These are phyloP conservation scores for Rhingia campestris DNA, from an alignment of 2,888 invertebrate species.

Conservation along the genomic window DNA sequence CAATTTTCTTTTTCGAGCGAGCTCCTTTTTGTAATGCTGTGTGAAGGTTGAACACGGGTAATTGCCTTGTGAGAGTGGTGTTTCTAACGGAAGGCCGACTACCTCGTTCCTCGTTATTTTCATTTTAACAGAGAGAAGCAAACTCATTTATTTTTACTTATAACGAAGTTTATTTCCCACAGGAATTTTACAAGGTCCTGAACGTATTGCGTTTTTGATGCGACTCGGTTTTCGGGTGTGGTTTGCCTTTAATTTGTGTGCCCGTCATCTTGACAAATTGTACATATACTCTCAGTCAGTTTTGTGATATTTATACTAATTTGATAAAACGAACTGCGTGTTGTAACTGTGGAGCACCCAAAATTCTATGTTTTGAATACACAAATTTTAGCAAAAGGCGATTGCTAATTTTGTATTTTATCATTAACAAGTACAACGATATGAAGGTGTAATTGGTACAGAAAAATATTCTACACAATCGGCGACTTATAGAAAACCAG, in stretches of 20 bases:
- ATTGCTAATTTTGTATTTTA: too few relatives aligned
- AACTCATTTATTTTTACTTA: conserved; percentile 65
- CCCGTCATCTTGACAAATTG: too few relatives aligned
- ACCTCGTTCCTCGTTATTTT: conserved; percentile 3
- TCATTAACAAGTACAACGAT: too few relatives aligned
- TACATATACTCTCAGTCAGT: too few relatives aligned
- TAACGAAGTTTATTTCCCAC: conserved; percentile 64
- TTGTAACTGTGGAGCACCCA: too few relatives aligned
- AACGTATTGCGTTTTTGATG: background rate
- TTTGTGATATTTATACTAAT: too few relatives aligned
- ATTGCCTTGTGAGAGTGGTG: conserved; percentile 15
- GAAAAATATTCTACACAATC: too few relatives aligned
- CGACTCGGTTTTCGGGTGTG: conserved; percentile 2
- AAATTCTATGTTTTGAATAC: too few relatives aligned
- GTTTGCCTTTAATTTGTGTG: background rate
- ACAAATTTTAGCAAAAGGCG: too few relatives aligned
- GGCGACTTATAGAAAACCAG: too few relatives aligned
- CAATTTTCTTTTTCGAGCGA: conserved; percentile 35
- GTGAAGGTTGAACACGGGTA: background rate
- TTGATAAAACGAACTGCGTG: too few relatives aligned
- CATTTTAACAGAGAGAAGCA: conserved; percentile 16
- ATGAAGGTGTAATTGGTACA: too few relatives aligned
- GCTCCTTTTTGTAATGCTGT: conserved; percentile 6
- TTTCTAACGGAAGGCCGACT: background rate
- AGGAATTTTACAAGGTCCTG: conserved; percentile 37